A percentile compares a stretch with the other conserved stretches of the same genome.
Conservation (phyloP, 2,888 invertebrate species). For the Aproaerema taeniolella region DNA sequence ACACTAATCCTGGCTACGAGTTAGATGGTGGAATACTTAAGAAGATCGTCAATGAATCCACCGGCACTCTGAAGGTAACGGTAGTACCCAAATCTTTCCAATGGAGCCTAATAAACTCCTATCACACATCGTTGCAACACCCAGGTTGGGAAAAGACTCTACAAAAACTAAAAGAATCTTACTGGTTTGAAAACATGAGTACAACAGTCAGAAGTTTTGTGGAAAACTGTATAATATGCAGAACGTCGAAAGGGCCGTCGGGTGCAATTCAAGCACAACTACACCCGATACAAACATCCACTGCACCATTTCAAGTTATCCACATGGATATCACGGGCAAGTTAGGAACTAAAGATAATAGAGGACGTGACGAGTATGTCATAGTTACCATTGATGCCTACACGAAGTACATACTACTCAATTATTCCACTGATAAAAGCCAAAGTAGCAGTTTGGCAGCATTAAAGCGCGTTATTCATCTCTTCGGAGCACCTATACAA, state of each 20-base stretch:
- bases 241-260: conserved; percentile 20
- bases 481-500: no score
- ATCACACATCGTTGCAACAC: background rate
- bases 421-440: no score
- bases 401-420: no score
- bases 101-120: conserved; percentile 6
- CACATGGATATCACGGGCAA: conserved; percentile 24
- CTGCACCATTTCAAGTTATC: conserved; percentile 10
- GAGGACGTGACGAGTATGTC: no score
- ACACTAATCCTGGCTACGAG: conserved; percentile 7
- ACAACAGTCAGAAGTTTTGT: conserved; percentile 9
- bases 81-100: conserved; percentile 24
- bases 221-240: conserved; percentile 21
- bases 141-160: conserved; percentile 8
- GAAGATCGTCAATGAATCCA: conserved; percentile 11
- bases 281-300: conserved; percentile 19
- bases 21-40: conserved; percentile 16
- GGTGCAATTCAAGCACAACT: conserved; percentile 22
- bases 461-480: no score
- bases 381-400: no score
- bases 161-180: conserved; percentile 8
- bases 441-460: no score
- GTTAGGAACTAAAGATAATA: no score
- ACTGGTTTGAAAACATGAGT: conserved; percentile 18
- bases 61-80: conserved; percentile 9